Percentiles rank a stretch among this genome's conserved stretches.
Evolutionary conservation across 1,140 invertebrate genomes (phyloP).

Genomic region (Trichonephila inaurata): DNA sequence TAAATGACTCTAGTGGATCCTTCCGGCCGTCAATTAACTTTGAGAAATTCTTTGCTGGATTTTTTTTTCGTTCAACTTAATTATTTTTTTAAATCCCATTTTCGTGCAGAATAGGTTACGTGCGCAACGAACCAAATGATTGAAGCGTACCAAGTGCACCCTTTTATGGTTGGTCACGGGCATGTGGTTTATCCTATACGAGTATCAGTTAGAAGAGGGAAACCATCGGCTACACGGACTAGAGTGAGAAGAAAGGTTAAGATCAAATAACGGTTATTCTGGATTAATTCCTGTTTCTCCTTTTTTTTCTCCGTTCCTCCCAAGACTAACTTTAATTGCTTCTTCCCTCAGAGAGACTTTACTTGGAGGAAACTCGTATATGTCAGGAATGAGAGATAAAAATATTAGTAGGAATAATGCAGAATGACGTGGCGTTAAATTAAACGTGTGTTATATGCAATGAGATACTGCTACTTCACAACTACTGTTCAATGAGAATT

Average conservation of each 20-base stretch:
- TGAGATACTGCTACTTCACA: background rate
- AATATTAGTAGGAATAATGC: background rate
- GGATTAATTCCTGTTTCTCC: constrained; percentile 27
- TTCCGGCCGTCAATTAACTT: constrained; percentile 50
- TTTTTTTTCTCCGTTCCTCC: background rate
- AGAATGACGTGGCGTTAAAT: constrained; percentile 49
- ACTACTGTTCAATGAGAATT: background rate
- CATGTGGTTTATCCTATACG: constrained; percentile 49
- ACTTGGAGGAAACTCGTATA: background rate
- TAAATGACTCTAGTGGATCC: constrained; percentile 14
- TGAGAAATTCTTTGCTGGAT: background rate
- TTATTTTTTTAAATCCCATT: constrained; percentile 71
- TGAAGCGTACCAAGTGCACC: constrained; percentile 2
- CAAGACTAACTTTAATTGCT: constrained; percentile 31
- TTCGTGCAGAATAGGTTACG: constrained; percentile 38
- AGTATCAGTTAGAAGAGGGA: background rate
- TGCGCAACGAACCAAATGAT: constrained; percentile 58
- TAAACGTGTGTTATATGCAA: constrained; percentile 16
- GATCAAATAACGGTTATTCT: constrained; percentile 64
- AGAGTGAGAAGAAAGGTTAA: constrained; percentile 51
- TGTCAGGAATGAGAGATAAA: constrained; percentile 14
- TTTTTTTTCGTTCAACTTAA: constrained; percentile 42
- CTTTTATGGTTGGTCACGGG: constrained; percentile 43
- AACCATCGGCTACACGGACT: background rate
- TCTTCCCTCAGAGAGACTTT: background rate